Conservation (phyloP, 2,113 vertebrate genomes). For the Pleuronectes platessa region DNA sequence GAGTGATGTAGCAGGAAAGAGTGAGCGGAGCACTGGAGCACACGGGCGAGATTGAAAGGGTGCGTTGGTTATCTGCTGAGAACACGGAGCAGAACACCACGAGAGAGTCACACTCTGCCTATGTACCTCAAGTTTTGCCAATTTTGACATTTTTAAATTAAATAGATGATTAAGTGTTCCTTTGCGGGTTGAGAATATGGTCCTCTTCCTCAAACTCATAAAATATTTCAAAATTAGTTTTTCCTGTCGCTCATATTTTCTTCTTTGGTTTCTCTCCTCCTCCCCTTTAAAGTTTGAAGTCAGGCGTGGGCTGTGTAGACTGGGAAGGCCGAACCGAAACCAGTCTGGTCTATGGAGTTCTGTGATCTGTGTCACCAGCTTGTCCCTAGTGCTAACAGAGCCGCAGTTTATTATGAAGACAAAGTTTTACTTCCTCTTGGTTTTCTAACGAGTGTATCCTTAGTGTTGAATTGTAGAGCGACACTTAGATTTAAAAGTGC, state of each 20-base stretch:
- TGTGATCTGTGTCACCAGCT: no score
- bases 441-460: neutral
- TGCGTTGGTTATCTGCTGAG: neutral
- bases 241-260: no score
- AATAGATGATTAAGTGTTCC: conserved; percentile 5
- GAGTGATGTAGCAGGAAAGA: conserved; percentile 30
- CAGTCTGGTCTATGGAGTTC: no score
- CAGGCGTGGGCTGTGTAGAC: no score
- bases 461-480: neutral
- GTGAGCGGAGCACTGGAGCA: conserved; percentile 38
- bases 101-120: neutral
- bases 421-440: neutral
- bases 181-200: neutral
- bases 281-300: no score
- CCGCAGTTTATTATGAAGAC: neutral
- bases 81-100: conserved; percentile 4
- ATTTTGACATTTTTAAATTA: neutral
- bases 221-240: no score
- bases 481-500: neutral
- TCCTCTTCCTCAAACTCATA: no score
- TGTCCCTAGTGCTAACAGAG: neutral
- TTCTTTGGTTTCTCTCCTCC: no score
- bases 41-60: conserved; percentile 14
- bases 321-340: no score
- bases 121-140: neutral